These are phyloP conservation scores for Eriosoma lanigerum DNA, from an alignment of 1,140 invertebrate genomes.

Conservation along the genomic window DNA sequence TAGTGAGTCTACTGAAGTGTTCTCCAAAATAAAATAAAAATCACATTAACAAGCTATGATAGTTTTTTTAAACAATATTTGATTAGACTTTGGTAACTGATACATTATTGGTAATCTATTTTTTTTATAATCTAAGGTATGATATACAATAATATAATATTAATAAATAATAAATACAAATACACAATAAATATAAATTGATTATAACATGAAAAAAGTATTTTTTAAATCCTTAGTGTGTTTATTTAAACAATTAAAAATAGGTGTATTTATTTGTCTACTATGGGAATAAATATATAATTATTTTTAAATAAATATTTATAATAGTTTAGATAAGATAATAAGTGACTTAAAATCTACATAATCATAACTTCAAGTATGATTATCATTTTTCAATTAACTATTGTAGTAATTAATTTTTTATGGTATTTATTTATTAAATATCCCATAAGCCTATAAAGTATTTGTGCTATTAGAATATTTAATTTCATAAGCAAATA, in stretches of 20 bases:
- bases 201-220: not conserved
- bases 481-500: not conserved
- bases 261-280: no score
- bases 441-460: not conserved
- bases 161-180: conserved; percentile 32
- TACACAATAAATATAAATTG: not conserved
- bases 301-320: not conserved
- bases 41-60: conserved; percentile 17
- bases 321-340: conserved; percentile 11
- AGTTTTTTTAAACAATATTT: conserved; percentile 41
- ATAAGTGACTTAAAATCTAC: conserved; percentile 6
- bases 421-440: not conserved
- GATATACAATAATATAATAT: conserved; percentile 24
- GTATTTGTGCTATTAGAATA: not conserved
- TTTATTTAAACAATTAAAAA: no score
- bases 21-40: conserved; percentile 26
- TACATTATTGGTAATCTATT: conserved; percentile 32
- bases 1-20: conserved; percentile 16
- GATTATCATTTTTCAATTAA: not conserved
- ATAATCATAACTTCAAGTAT: not conserved
- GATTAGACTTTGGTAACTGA: conserved; percentile 42
- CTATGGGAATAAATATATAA: not conserved
- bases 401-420: not conserved
- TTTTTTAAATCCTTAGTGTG: not conserved
- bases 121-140: conserved; percentile 33